Conservation (phyloP, 2,797 vertebrate species). For the Cyprinella venusta region DNA sequence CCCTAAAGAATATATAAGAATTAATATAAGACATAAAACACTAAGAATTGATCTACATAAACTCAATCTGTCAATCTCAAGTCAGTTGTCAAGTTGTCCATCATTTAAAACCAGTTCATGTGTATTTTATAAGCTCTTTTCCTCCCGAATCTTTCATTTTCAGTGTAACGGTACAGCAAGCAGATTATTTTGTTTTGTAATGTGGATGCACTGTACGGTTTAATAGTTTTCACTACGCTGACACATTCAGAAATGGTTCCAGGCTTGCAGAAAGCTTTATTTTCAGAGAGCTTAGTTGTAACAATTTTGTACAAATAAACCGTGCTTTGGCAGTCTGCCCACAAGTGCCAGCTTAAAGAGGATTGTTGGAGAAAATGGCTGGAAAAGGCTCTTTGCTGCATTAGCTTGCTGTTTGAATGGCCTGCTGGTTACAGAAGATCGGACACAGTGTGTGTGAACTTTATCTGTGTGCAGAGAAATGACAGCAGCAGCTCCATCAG, state of each 20-base stretch:
- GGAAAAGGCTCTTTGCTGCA: neutral
- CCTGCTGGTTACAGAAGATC: neutral
- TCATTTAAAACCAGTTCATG: neutral
- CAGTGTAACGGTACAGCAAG: constrained; percentile 1
- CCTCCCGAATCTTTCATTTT: neutral
- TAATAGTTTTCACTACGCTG: constrained; percentile 12
- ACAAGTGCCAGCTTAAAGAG: constrained; percentile 1
- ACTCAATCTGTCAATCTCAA: neutral
- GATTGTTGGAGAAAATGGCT: constrained; percentile 16
- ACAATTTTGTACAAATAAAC: constrained; percentile 38
- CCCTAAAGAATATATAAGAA: too few relatives aligned
- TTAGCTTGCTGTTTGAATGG: neutral
- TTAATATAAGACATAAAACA: too few relatives aligned
- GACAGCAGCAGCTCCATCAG: neutral
- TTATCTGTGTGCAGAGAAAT: neutral
- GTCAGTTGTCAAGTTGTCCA: neutral
- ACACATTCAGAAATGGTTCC: constrained; percentile 6
- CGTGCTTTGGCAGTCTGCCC: constrained; percentile 15
- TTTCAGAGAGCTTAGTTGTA: neutral
- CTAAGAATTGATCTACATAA: neutral
- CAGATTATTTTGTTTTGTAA: neutral
- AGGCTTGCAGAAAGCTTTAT: constrained; percentile 10
- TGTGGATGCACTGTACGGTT: neutral
- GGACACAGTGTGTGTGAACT: neutral
- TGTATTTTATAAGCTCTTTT: neutral